Conservation (phyloP, 2,888 invertebrate species). For the Liodrosophila aerea region DNA sequence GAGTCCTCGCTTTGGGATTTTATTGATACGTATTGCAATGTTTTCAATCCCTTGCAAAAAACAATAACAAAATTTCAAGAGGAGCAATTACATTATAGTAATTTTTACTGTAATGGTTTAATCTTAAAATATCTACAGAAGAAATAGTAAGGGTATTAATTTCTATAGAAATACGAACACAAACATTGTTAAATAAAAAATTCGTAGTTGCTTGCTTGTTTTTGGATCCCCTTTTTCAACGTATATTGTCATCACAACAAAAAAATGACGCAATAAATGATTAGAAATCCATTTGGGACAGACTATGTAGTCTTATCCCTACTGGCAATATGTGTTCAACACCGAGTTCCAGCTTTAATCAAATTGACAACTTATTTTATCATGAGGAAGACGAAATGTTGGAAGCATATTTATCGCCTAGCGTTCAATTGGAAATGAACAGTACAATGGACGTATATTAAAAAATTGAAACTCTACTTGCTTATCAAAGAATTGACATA, state of each 20-base stretch:
- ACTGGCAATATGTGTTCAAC: constrained; percentile 6
- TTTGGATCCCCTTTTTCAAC: constrained; percentile 36
- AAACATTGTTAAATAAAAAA: constrained; percentile 20
- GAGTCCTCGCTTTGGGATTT: constrained; percentile 17
- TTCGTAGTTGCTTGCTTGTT: constrained; percentile 20
- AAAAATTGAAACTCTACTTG: constrained; percentile 13
- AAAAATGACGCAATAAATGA: constrained; percentile 14
- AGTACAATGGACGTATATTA: constrained; percentile 16
- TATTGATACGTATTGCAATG: constrained; percentile 9
- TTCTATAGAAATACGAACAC: constrained; percentile 12
- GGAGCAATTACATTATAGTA: not conserved
- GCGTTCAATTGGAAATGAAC: not conserved
- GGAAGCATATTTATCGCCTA: constrained; percentile 11
- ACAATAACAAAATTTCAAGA: constrained; percentile 13
- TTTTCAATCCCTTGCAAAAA: constrained; percentile 18
- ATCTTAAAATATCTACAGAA: constrained; percentile 16
- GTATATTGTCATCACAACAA: constrained; percentile 16
- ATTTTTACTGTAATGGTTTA: not conserved
- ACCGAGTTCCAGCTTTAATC: constrained; percentile 8
- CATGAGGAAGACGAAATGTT: constrained; percentile 21
- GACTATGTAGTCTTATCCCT: constrained; percentile 9
- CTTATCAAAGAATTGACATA: constrained; percentile 12
- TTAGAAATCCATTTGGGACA: constrained; percentile 23
- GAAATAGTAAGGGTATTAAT: constrained; percentile 12
- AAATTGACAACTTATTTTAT: constrained; percentile 14